Percentiles rank a stretch among this genome's conserved stretches.
Conservation (phyloP, 2,113 vertebrate genomes). For the Melozone crissalis region DNA sequence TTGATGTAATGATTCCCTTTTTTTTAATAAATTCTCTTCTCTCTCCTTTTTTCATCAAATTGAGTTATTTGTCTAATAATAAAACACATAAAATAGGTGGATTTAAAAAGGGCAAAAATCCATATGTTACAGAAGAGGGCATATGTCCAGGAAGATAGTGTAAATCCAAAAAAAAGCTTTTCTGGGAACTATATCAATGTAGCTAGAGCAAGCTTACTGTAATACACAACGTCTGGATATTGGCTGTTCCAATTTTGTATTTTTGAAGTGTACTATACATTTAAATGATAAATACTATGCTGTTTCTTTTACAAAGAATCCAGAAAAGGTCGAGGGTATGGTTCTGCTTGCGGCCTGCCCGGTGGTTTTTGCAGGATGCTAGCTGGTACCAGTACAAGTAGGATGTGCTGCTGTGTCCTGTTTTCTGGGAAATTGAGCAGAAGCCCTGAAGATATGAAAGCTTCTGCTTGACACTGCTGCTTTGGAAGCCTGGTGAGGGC, state of each 20-base stretch:
- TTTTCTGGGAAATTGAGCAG: slow-evolving; percentile 34
- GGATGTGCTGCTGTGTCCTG: neutral
- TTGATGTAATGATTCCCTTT: neutral
- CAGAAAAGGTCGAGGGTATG: neutral
- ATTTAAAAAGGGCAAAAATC: neutral
- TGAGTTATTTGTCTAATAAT: neutral
- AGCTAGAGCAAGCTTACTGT: neutral
- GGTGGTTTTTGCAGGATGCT: neutral
- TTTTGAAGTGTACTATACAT: neutral
- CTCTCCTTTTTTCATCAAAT: neutral
- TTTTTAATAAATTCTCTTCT: neutral
- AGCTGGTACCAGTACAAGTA: neutral
- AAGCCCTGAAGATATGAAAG: neutral
- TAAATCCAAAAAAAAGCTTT: neutral
- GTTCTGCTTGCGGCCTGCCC: neutral
- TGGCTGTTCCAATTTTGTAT: neutral
- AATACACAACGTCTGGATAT: neutral
- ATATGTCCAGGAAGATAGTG: neutral
- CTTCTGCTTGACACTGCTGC: slow-evolving; percentile 47
- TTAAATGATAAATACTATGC: neutral
- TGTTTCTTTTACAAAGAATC: neutral
- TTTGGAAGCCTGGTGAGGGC: slow-evolving; percentile 46
- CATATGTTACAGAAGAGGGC: neutral
- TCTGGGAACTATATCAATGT: neutral
- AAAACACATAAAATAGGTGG: neutral